These are phyloP conservation scores for Axinella damicornis DNA, from an alignment of 37 sponge, comb jelly and placozoan species.

Conservation along the genomic window DNA sequence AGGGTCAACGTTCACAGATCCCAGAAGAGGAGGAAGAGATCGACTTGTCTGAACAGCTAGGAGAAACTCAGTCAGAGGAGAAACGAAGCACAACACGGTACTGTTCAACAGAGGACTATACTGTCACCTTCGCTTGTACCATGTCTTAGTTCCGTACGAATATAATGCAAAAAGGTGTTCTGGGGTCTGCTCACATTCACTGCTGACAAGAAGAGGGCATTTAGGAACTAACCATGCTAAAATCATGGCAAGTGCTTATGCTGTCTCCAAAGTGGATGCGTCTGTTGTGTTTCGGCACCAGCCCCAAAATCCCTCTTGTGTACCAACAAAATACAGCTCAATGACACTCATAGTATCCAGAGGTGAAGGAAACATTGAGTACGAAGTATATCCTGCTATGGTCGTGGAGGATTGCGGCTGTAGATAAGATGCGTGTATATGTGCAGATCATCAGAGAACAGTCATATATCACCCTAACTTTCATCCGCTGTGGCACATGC, in stretches of 20 bases:
- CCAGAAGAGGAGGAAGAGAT: neutral
- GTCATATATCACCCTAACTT: too few species aligned
- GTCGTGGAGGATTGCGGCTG: conserved; percentile 59
- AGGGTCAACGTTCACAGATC: neutral
- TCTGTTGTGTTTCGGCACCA: neutral
- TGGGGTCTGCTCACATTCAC: conserved; percentile 36
- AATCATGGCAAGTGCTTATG: conserved; percentile 45
- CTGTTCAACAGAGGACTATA: conserved; percentile 22
- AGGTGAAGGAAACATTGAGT: neutral
- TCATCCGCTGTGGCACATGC: too few species aligned
- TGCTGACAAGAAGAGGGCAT: neutral
- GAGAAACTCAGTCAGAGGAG: neutral
- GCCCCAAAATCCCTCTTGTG: conserved; percentile 49
- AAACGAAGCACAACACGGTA: neutral
- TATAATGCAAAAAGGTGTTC: conserved; percentile 54
- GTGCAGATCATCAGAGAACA: too few species aligned
- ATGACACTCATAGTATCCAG: neutral
- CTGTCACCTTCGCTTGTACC: conserved; percentile 10
- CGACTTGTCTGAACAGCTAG: neutral
- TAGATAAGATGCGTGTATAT: conserved; percentile 26
- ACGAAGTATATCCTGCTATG: conserved; percentile 13
- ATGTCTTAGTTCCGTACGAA: conserved; percentile 17
- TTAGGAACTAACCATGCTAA: conserved; percentile 47
- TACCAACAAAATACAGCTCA: conserved; percentile 47
- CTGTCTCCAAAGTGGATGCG: neutral